Conservation (phyloP, 2,888 invertebrate species). For the Drosophila infuscata region DNA sequence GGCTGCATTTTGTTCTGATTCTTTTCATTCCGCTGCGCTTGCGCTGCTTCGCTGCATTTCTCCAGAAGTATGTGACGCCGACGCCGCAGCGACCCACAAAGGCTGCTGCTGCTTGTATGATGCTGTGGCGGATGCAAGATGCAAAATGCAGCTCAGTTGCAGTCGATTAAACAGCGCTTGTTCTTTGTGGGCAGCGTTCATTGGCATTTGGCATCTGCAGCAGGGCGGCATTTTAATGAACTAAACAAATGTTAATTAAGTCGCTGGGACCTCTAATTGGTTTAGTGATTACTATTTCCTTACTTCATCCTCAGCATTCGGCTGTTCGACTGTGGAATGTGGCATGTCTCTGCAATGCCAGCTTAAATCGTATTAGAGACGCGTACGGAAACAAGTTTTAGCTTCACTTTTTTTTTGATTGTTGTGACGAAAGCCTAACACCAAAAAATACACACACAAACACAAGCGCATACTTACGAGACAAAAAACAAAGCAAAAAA, state of each 20-base stretch:
- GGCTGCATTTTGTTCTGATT: conserved; percentile 75
- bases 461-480: not conserved
- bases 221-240: conserved; percentile 59
- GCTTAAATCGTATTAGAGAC: conserved; percentile 68
- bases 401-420: conserved; percentile 16
- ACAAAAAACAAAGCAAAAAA: conserved; percentile 46
- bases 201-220: conserved; percentile 58
- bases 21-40: conserved; percentile 34
- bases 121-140: conserved; percentile 31
- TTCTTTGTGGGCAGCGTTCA: conserved; percentile 69
- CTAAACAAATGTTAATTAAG: conserved; percentile 76
- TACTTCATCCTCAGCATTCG: conserved; percentile 41
- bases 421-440: conserved; percentile 61
- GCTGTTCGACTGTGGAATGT: conserved; percentile 8
- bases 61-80: conserved; percentile 63
- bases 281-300: conserved; percentile 46
- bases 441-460: conserved; percentile 36
- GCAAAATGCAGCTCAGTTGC: conserved; percentile 15
- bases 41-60: conserved; percentile 62
- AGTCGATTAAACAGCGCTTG: conserved; percentile 62
- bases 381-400: conserved; percentile 65
- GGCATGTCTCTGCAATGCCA: conserved; percentile 52
- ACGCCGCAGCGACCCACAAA: conserved; percentile 65
- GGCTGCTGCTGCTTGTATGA: conserved; percentile 33
- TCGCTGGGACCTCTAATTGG: conserved; percentile 66